These are phyloP conservation scores for Enteromius thamalakanensis DNA, from an alignment of 2,797 vertebrate species.

Conservation along the genomic window DNA sequence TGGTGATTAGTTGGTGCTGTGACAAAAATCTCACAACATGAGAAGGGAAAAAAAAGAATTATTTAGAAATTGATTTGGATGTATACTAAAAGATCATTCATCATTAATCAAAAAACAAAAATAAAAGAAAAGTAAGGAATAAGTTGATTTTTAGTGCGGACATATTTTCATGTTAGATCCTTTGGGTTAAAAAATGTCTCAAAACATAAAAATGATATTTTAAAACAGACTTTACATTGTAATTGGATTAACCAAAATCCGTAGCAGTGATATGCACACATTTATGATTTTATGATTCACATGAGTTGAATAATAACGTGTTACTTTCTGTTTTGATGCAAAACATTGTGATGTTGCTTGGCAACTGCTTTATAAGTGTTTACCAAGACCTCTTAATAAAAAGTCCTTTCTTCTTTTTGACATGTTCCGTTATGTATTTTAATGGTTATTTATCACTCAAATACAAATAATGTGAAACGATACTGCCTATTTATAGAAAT, in stretches of 20 bases:
- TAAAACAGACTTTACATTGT: neutral
- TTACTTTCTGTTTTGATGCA: conserved; percentile 16
- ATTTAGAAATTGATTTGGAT: neutral
- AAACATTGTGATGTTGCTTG: conserved; percentile 8
- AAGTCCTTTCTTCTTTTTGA: neutral
- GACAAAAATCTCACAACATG: neutral
- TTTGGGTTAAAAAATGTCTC: neutral
- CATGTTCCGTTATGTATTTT: neutral
- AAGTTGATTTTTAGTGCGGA: neutral
- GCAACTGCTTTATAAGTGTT: neutral
- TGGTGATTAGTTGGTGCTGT: neutral
- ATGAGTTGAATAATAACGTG: neutral
- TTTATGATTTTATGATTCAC: conserved; percentile 7
- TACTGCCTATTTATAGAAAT: neutral
- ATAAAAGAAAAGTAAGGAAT: neutral
- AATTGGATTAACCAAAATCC: neutral
- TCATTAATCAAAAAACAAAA: neutral
- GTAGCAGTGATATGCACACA: neutral
- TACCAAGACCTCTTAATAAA: neutral
- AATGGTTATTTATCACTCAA: neutral
- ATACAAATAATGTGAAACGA: neutral
- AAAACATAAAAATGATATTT: neutral
- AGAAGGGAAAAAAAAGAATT: too few relatives aligned
- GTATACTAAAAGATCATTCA: neutral
- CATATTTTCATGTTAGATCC: neutral